Base-by-base conservation (phyloP, 2,888 invertebrate species). In the Microctonus brassicae region DNA sequence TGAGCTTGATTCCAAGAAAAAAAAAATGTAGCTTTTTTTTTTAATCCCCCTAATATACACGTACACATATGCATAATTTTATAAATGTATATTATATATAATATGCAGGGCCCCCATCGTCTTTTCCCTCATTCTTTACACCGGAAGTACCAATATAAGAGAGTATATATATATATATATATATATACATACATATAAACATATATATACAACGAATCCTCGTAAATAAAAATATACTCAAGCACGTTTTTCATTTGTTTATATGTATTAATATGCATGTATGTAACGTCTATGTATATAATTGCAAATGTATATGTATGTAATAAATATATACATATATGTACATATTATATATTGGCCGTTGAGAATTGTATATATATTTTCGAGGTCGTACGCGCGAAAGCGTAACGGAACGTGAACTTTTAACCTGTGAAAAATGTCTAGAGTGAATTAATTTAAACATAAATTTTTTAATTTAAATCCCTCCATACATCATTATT, bases 71-170 rank as follows among this genome's bases (percentile, higher is more conserved):
- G 7, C 17, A 17, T n/a, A 47, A 47, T 39, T 39, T 39, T 47
- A 47, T 47, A n/a, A 17, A 29, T 5, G 29, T 29, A 29, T 7
- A 29, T 5, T 3, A 5, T 29, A 29, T 29, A 29, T 29, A 5
- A 29, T 7, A 29, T n/a, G 29, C 29, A 7, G 3, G 29, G 7
- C 29, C 29, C 29, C 29, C 29, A 29, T 29, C 68, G 42, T 64
- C 62, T 75, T 63, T 42, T 33, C 36, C 24, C 39, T 34, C 29
- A 7, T 67, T 70, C 4, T 42, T 10, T 22, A n/a, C 79, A 75
- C 82, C 82, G 82, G 84, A 84, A 84, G 83, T 83, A 81, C 81
- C 84, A 84, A 84, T 84, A 81, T 82, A 71, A 69, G 77, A 76
- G 64, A 73, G 71, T 71, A 70, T 67, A n/a, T n/a, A n/a, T n/a